Evolutionary conservation across 2,113 vertebrate species (phyloP), one percentile per base, ranked within the genome.

Genomic region (Burhinus oedicnemus): DNA sequence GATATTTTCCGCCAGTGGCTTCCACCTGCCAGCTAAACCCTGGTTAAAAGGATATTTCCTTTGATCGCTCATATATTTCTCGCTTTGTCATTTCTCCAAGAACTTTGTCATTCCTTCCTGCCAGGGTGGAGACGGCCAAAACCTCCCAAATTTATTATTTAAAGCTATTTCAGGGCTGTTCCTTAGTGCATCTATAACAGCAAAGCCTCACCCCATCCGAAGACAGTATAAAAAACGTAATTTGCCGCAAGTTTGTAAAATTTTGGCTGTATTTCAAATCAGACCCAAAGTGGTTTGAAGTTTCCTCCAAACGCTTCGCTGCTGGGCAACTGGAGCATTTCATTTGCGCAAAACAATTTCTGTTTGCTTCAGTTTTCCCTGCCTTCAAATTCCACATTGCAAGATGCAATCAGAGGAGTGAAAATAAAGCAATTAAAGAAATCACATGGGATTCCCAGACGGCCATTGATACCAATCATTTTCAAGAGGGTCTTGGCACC

Each of bases 371-470:
- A 8, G 29, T 76, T 91, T 82, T 34, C 57, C 66, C 90, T 30
- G 34, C 23, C 70, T 95, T 52, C 71, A 36, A 36, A 40, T 60
- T 64, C 78, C 18, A 2, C 5, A 25, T 4, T 27, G 16, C 0
- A 5, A 93, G 88, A 88, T 25, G 78, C 70, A 94, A 96, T 90
- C 92, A 87, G 70, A 82, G 52, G 25, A 96, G 44, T 3, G 76
- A 92, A 95, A 93, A 93, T 86, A 88, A 92, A 95, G 91, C 95
- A 93, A 96, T 95, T 93, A 95, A 93, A 95, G 88, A 80, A 65
- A 69, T 49, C 3, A 2, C 40, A 10, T 2, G 40, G 65, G 62
- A 92, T 69, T 83, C 88, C 8, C 57, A 30, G 34, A 38, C 1
- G 49, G 79, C 86, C 79, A 76, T 16, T 27, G 94, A 87, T 85